These are phyloP conservation scores for Andrena marginata DNA, from an alignment of 2,888 invertebrate genomes.

Conservation along the genomic window DNA sequence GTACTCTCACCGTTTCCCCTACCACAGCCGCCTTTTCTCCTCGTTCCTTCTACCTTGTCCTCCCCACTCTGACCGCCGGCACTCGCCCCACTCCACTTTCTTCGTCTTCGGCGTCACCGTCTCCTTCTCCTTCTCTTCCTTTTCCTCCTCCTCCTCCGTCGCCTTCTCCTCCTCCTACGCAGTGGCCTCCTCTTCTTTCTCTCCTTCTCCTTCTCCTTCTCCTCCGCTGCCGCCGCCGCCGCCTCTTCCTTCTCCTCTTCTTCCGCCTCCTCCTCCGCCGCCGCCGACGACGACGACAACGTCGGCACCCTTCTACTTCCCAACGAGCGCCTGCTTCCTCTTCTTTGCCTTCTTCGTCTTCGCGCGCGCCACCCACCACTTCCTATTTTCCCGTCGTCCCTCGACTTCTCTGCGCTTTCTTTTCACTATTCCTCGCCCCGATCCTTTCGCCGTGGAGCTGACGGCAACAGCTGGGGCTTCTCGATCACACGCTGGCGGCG, in stretches of 20 bases:
- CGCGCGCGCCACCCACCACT: slow-evolving; percentile 68
- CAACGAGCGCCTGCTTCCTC: slow-evolving; percentile 60
- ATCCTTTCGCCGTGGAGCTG: slow-evolving; percentile 81
- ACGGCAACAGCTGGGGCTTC: slow-evolving; percentile 81
- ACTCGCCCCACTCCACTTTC: slow-evolving; percentile 75
- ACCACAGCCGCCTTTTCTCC: slow-evolving; percentile 72
- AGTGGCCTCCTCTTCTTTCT: slow-evolving; percentile 51
- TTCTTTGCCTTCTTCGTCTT: slow-evolving; percentile 69
- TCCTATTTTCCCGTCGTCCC: slow-evolving; percentile 67
- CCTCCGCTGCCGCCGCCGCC: slow-evolving; percentile 61
- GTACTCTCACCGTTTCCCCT: slow-evolving; percentile 74
- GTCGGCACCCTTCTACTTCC: slow-evolving; percentile 66
- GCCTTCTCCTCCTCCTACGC: slow-evolving; percentile 52
- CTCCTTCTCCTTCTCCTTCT: slow-evolving; percentile 54
- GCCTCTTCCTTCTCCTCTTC: slow-evolving; percentile 45
- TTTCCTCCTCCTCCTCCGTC: slow-evolving; percentile 62
- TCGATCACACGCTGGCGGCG: slow-evolving; percentile 78
- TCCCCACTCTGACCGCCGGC: slow-evolving; percentile 86
- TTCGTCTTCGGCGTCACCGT: slow-evolving; percentile 62
- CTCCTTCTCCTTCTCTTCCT: slow-evolving; percentile 59
- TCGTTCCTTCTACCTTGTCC: slow-evolving; percentile 82
- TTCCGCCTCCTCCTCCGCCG: slow-evolving; percentile 68
- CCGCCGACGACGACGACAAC: slow-evolving; percentile 72
- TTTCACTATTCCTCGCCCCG: slow-evolving; percentile 82
- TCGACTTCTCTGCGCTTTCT: slow-evolving; percentile 68